phyloP scores from a whole-genome alignment of 2,888 invertebrate species.

The Galerucella calmariensis region DNA sequence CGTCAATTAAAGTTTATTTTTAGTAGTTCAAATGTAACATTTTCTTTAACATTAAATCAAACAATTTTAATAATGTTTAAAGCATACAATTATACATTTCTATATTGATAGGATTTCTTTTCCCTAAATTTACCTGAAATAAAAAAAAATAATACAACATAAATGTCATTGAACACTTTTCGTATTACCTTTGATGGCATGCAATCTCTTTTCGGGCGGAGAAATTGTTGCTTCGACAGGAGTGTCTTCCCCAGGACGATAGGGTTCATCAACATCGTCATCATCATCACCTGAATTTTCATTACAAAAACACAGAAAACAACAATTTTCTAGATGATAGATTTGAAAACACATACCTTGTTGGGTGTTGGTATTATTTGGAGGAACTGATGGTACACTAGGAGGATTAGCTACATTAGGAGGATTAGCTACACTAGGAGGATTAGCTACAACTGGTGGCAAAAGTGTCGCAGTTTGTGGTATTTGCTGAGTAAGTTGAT shows the following conservation, averaged over 20 bases:
- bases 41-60: background rate
- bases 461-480: background rate
- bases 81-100: background rate
- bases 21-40: no score
- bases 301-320: background rate
- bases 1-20: no score
- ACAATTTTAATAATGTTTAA: background rate
- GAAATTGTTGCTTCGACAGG: conserved; percentile 26
- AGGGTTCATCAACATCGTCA: conserved; percentile 30
- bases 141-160: background rate
- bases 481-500: background rate
- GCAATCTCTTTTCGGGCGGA: conserved; percentile 22
- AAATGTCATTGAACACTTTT: background rate
- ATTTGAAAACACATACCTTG: background rate
- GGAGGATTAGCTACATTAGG: background rate
- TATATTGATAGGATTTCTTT: background rate
- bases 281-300: background rate
- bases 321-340: background rate
- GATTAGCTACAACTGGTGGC: background rate
- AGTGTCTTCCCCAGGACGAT: conserved; percentile 31
- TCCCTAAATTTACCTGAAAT: background rate
- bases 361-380: background rate
- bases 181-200: background rate
- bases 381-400: background rate
- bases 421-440: background rate